These are phyloP conservation scores for Chrysolina americana DNA, from an alignment of 2,888 invertebrate species.

Conservation along the genomic window DNA sequence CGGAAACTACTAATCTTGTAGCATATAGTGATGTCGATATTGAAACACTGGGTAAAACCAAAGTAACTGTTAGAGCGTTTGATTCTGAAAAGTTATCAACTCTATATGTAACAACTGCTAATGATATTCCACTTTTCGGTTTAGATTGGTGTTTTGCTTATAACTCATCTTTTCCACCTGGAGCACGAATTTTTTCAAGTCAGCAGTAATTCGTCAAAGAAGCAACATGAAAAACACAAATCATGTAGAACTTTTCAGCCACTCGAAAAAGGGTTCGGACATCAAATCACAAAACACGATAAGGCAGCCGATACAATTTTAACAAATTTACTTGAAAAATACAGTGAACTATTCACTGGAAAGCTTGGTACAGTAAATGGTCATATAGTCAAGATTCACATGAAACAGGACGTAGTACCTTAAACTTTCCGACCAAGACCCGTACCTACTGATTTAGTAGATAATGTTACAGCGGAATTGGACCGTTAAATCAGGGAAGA, in stretches of 20 bases:
- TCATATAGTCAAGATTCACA: slow-evolving; percentile 28
- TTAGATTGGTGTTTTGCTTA: not conserved
- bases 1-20: not conserved
- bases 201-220: not conserved
- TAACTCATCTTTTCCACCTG: not conserved
- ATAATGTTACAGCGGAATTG: not conserved
- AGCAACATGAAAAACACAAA: not conserved
- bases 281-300: not conserved
- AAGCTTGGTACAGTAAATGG: slow-evolving; percentile 21
- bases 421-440: slow-evolving; percentile 24
- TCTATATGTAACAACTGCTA: not conserved
- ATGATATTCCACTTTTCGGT: not conserved
- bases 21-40: not conserved
- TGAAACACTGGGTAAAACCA: not conserved
- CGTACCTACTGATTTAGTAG: slow-evolving; percentile 37
- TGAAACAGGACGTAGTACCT: slow-evolving; percentile 20
- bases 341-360: slow-evolving; percentile 23
- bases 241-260: not conserved
- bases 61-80: not conserved
- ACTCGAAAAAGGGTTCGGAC: too few species aligned
- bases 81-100: not conserved
- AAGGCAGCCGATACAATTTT: not conserved
- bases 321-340: not conserved
- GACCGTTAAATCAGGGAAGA: not conserved
- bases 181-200: not conserved